These are phyloP conservation scores for Spatulosminthurus flaviceps DNA, from an alignment of 2,888 invertebrate genomes.

Conservation along the genomic window DNA sequence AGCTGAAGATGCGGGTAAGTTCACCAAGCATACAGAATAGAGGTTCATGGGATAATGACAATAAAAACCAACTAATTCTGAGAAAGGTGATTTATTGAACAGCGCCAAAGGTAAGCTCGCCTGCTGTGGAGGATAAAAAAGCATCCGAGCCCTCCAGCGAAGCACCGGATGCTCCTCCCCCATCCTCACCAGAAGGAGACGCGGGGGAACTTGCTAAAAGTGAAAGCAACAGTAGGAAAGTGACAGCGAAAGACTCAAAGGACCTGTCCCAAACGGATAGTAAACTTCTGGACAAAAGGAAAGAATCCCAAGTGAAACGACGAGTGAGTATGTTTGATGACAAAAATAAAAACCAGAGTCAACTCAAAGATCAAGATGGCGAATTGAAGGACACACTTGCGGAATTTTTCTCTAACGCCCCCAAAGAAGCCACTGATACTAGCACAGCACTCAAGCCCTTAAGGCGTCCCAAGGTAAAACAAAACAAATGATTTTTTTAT, in stretches of 20 bases:
- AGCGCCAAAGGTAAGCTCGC: too few species aligned
- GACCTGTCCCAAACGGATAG: background rate
- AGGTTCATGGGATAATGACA: too few species aligned
- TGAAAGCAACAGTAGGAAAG: too few species aligned
- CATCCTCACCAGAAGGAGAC: too few species aligned
- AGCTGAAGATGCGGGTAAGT: too few species aligned
- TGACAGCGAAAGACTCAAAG: background rate
- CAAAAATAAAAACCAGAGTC: background rate
- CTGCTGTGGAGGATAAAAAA: too few species aligned
- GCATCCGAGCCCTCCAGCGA: too few species aligned
- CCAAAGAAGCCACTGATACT: conserved; percentile 48
- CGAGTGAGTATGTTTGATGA: conserved; percentile 40
- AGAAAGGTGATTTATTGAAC: too few species aligned
- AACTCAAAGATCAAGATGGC: conserved; percentile 5
- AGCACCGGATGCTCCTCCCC: too few species aligned
- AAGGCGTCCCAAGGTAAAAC: conserved; percentile 57
- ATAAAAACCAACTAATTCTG: too few species aligned
- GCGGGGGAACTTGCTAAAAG: too few species aligned
- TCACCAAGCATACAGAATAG: too few species aligned
- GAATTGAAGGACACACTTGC: conserved; percentile 20
- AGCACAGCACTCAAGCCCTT: conserved; percentile 52
- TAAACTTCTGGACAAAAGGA: background rate
- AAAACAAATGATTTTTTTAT: background rate
- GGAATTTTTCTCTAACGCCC: conserved; percentile 23
- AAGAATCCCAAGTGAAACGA: background rate